Base-by-base conservation (phyloP, 2,888 invertebrate species). In the Alloscopus bannaensis region DNA sequence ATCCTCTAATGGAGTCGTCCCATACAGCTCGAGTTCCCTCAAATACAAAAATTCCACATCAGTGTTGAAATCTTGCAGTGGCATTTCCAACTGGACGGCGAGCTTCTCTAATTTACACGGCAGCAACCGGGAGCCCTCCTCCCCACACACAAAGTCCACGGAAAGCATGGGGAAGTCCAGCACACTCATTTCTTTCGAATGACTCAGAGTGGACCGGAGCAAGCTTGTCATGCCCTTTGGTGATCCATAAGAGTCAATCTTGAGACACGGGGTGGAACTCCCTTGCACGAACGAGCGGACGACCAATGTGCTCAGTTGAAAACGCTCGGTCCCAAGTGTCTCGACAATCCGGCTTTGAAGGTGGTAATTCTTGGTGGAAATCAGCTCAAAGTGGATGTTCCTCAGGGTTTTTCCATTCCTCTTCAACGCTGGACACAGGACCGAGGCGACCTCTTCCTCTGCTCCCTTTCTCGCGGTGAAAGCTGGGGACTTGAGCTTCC, bases 71-170 rank as follows among this genome's bases (percentile, higher is more conserved):
- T 65, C 65, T 16, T 50, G 50, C 11, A 13, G 40, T n/a, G 75
- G 75, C 60, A 75, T 66, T 31, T 59, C 57, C 66, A 75, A 20
- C 24, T 75, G 75, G 26, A 40, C 66, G 20, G 66, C 47, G 4
- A 75, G 18, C n/a, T 59, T 60, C 45, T 75, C 36, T 1, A 75
- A 47, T 60, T 59, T 66, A 16, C 52, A 16, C 16, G 75, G 66
- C 26, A 75, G 26, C 24, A 66, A 36, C n/a, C 31, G 45, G 0
- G 75, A 66, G 0, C 66, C 59, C 22, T 68, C 57, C 28, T 45
- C 64, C 0, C 16, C 42, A 45, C 26, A 22, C 4, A 31, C 28
- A n/a, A 77, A 70, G 29, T 77, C 57, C 31, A 70, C 28, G 8
- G 45, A n/a, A 11, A 75, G 40, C 26, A 65, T 57, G 0, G 75